Evolutionary conservation across 92 coral and sea anemone species (phyloP), one percentile per base, ranked within the genome.

Genomic region (Meandrina meandrites): DNA sequence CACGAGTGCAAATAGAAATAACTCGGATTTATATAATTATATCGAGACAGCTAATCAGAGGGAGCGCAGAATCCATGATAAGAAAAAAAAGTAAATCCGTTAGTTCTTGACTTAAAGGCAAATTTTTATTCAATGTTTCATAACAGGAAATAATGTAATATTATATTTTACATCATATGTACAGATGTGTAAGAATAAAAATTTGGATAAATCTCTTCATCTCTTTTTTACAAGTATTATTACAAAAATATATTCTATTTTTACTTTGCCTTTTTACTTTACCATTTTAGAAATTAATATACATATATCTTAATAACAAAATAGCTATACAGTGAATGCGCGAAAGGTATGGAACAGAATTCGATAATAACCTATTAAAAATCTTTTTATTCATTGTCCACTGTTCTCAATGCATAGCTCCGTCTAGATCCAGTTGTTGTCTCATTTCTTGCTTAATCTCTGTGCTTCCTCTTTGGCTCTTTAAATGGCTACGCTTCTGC

Each of bases 141-240:
- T 36, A 77, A 53, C 22, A 48, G 56, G 16, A 76, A 19, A 76
- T 42, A 76, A 42, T 84, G 37, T 42, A 75, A 60, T 57, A 40
- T 84, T 56, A 77, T 34, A 62, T 76, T 42, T 76, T 67, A 66
- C 82, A 57, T 74, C 58, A 76, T 60, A 60, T 42, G 60, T 45
- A 77, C 88, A 85, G 47, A 76, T 85, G 67, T 76, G n/a, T 85
- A 37, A 24, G 40, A 75, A 85, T 58, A 74, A n/a, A 17, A 34
- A 73, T 73, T 73, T 73, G 57, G 77, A 73, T 84, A 74, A 84
- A 84, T 75, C 75, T 81, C 76, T 53, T 35, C 35, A 72, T 82
- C 53, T 71, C 50, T 48, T 56, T n/a, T 13, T 37, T 83, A 83
- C 62, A 83, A 30, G 51, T 56, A 16, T 73, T 16, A 56, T 53